phyloP scores from a whole-genome alignment of 2,113 vertebrate genomes.

The Serilophus lunatus region DNA sequence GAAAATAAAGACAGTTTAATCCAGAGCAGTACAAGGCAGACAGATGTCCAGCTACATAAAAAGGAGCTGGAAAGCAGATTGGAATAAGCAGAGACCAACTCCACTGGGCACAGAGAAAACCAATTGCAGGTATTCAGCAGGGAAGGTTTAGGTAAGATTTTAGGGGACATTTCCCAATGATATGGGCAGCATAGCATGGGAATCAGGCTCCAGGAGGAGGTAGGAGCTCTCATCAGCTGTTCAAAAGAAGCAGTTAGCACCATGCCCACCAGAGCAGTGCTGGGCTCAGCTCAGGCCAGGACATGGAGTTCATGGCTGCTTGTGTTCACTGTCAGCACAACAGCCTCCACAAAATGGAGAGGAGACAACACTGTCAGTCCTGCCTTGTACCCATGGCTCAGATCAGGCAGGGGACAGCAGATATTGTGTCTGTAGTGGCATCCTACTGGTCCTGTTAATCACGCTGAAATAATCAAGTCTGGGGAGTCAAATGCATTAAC shows the following conservation, averaged over 20 bases:
- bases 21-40: background rate
- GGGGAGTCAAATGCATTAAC: slow-evolving; percentile 3
- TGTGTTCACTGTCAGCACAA: accelerated
- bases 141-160: background rate
- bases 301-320: background rate
- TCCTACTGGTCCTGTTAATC: background rate
- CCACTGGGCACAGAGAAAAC: background rate
- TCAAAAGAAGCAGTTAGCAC: background rate
- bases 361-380: background rate
- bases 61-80: background rate
- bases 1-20: background rate
- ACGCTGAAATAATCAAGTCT: slow-evolving; percentile 7
- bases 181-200: accelerated
- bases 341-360: background rate
- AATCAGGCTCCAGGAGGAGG: background rate
- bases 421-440: background rate
- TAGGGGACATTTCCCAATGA: background rate
- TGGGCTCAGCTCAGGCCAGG: background rate
- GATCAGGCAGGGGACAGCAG: background rate
- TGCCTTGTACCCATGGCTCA: background rate
- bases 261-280: accelerated
- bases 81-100: background rate
- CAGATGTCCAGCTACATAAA: background rate
- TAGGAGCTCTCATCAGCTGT: background rate
- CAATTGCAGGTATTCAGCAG: background rate